Evolutionary conservation across 1,140 invertebrate genomes (phyloP), one percentile per base, ranked within the genome.

Genomic region (Camponotus floridanus): DNA sequence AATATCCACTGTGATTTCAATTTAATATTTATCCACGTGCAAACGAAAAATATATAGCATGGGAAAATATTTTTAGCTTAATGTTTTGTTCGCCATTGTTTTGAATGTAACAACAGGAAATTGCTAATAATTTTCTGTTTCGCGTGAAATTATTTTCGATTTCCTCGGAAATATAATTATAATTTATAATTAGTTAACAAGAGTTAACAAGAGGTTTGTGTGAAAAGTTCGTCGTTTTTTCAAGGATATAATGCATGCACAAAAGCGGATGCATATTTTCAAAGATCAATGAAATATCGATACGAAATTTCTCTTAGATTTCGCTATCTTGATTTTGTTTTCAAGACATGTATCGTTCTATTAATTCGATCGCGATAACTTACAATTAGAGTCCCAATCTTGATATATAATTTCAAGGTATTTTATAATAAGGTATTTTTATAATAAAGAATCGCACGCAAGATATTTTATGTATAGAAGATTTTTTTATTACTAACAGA

Each of bases 11-110:
- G 42, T 7, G 57, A 61, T 83, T 59, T 74, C 55, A 36, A 31
- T 74, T 73, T 62, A 74, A 83, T 83, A 83, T 83, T 83, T 83
- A 83, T 61, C 18, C 55, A 74, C 39, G 55, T 83, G 39, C 51
- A 33, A 61, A 71, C 21, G 51, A 33, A 15, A 4, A 78, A 70
- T 36, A 51, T 59, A 51, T 45, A 61, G 39, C 18, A 13, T 62
- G 55, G 13, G 9, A 74, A 83, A 62, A 74, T 83, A 74, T 83
- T 61, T 71, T 74, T 7, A 42, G 61, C 48, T 33, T 62, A 11
- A 21, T 36, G 68, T 74, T 83, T 73, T 42, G 13, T 61, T 83
- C 55, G n/a, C 48, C 5, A 13, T 18, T 36, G 7, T 8, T 45
- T 81, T 42, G 21, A 71, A 59, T 59, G 15, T 31, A 62, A 68